These are phyloP conservation scores for Erethizon dorsatum DNA, from an alignment of 2,797 vertebrate genomes.

Conservation along the genomic window DNA sequence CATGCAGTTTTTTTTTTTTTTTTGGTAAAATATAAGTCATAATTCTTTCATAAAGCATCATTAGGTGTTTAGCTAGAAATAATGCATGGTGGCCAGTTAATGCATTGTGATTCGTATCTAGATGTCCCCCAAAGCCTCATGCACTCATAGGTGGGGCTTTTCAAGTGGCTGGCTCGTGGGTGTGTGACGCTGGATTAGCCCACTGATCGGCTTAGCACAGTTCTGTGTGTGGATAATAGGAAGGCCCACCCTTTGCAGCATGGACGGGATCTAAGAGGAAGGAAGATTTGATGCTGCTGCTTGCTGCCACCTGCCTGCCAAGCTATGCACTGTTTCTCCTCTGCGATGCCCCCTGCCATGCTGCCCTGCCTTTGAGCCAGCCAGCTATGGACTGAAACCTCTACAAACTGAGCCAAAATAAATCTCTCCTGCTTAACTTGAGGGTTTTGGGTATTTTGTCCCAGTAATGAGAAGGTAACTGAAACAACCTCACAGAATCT, in stretches of 20 bases:
- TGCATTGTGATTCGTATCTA: background rate
- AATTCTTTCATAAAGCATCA: conserved; percentile 17
- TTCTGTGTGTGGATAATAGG: background rate
- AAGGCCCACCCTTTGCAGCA: background rate
- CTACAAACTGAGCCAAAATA: background rate
- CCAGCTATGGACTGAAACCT: background rate
- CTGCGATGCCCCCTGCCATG: background rate
- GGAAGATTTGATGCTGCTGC: background rate
- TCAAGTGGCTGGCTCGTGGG: background rate
- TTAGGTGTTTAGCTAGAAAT: background rate
- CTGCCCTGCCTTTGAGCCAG: background rate
- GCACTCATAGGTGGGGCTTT: background rate
- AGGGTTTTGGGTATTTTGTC: background rate
- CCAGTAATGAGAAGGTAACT: background rate
- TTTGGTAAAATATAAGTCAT: background rate
- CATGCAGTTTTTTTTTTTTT: background rate
- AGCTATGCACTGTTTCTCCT: background rate
- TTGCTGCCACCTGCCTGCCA: background rate
- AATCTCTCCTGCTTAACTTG: background rate
- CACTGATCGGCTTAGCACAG: background rate
- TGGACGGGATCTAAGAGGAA: background rate
- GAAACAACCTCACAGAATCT: background rate
- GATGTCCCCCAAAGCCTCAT: background rate
- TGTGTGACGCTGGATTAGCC: no score
- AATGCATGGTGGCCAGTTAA: background rate